These are phyloP conservation scores for Hydrozoanthus tunicans DNA, from an alignment of 64 coral and sea anemone genomes.

Conservation along the genomic window DNA sequence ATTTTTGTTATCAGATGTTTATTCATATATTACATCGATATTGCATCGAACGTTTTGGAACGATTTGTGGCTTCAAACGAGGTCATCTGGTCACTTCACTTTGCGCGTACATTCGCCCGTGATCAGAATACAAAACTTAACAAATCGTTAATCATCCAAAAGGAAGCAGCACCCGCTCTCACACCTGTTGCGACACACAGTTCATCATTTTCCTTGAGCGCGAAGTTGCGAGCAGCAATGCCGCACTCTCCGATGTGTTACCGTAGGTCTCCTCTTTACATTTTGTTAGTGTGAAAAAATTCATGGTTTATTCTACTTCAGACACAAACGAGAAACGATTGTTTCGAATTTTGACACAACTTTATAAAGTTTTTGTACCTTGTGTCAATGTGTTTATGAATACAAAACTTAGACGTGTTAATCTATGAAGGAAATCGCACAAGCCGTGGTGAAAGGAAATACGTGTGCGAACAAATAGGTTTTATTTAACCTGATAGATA, in stretches of 20 bases:
- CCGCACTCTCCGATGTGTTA: not conserved
- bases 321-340: not conserved
- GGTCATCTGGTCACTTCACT: constrained; percentile 51
- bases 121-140: constrained; percentile 45
- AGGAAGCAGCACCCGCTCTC: not conserved
- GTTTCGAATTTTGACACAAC: not conserved
- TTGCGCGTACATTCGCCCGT: constrained; percentile 9
- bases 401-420: constrained; percentile 3
- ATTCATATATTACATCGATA: constrained; percentile 3
- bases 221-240: not conserved
- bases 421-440: constrained; percentile 20
- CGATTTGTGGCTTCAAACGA: constrained; percentile 26
- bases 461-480: not conserved
- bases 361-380: too few relatives aligned
- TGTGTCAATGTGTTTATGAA: not conserved
- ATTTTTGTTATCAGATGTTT: constrained; percentile 51
- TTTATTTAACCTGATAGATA: too few relatives aligned
- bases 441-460: constrained; percentile 14
- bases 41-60: constrained; percentile 16
- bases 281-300: not conserved
- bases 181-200: not conserved
- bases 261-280: not conserved
- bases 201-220: not conserved
- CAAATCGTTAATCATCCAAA: constrained; percentile 58
- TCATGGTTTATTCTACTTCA: not conserved